Evolutionary conservation across 1,140 invertebrate genomes (phyloP).

Genomic region (Magallana ariakensis): DNA sequence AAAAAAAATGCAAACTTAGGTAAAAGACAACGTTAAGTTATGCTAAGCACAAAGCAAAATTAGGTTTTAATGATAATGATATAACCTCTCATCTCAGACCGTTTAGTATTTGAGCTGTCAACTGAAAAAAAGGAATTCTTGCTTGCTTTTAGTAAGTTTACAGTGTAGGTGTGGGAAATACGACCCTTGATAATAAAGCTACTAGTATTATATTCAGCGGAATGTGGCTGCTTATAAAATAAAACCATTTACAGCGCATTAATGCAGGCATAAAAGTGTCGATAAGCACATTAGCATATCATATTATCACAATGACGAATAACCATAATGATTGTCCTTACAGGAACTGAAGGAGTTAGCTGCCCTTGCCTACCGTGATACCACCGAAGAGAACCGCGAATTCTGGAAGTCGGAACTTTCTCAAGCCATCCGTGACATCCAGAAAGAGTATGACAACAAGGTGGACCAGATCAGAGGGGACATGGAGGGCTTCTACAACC

Average conservation of each 20-base stretch:
- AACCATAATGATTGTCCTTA: background rate
- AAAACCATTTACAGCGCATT: background rate
- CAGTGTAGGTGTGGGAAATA: too few species aligned
- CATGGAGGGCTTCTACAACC: constrained; percentile 77
- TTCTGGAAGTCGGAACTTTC: constrained; percentile 82
- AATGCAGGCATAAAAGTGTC: background rate
- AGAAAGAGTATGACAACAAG: constrained; percentile 81
- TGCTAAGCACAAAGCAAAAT: too few species aligned
- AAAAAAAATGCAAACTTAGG: too few species aligned
- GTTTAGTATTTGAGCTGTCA: too few species aligned
- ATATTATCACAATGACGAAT: background rate
- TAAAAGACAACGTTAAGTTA: too few species aligned
- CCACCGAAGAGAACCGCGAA: constrained; percentile 81
- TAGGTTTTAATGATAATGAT: too few species aligned
- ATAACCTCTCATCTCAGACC: too few species aligned
- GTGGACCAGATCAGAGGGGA: constrained; percentile 79
- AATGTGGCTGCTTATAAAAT: too few species aligned
- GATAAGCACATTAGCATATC: background rate
- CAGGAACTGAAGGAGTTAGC: constrained; percentile 82
- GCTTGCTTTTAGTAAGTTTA: too few species aligned
- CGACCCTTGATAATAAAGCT: too few species aligned
- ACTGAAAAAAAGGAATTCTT: too few species aligned
- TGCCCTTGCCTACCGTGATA: constrained; percentile 80
- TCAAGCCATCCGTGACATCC: constrained; percentile 82
- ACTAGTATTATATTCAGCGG: too few species aligned